Conservation (phyloP, 2,797 vertebrate species). For the Adrianichthys oophorus region DNA sequence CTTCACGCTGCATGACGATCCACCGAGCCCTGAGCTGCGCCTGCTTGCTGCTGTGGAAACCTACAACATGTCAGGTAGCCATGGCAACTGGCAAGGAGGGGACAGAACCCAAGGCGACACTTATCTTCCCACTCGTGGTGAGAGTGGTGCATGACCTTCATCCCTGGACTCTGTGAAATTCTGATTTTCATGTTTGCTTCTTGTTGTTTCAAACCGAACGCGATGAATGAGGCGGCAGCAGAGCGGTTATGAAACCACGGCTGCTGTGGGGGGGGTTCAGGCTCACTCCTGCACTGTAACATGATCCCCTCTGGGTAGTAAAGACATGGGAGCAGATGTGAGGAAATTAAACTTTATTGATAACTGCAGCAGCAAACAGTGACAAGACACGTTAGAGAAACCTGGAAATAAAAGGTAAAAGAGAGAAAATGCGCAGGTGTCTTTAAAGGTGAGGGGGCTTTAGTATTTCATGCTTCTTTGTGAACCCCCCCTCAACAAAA, state of each 20-base stretch:
- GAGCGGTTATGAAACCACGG: slow-evolving; percentile 1
- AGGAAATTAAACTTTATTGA: slow-evolving; percentile 63
- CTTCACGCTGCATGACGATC: slow-evolving; percentile 84
- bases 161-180: slow-evolving; percentile 26
- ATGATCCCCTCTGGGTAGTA: slow-evolving; percentile 9
- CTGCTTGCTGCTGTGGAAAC: slow-evolving; percentile 79
- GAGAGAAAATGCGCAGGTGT: neutral
- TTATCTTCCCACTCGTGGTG: slow-evolving; percentile 65
- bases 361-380: slow-evolving; percentile 57
- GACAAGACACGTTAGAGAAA: slow-evolving; percentile 40
- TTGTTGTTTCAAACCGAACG: too few species aligned
- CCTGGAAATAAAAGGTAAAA: neutral
- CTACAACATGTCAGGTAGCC: slow-evolving; percentile 87
- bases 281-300: slow-evolving; percentile 17
- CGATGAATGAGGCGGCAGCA: too few species aligned
- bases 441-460: neutral
- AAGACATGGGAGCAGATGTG: slow-evolving; percentile 11
- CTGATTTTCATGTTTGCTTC: neutral
- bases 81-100: slow-evolving; percentile 54
- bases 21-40: slow-evolving; percentile 81
- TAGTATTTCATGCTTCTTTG: slow-evolving; percentile 33
- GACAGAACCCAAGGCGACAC: slow-evolving; percentile 59
- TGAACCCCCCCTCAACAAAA: neutral
- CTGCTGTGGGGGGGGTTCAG: slow-evolving; percentile 10
- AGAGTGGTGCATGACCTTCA: slow-evolving; percentile 64